Evolutionary conservation across 1,140 invertebrate species (phyloP).

Genomic region (Temnothorax curvispinosus): DNA sequence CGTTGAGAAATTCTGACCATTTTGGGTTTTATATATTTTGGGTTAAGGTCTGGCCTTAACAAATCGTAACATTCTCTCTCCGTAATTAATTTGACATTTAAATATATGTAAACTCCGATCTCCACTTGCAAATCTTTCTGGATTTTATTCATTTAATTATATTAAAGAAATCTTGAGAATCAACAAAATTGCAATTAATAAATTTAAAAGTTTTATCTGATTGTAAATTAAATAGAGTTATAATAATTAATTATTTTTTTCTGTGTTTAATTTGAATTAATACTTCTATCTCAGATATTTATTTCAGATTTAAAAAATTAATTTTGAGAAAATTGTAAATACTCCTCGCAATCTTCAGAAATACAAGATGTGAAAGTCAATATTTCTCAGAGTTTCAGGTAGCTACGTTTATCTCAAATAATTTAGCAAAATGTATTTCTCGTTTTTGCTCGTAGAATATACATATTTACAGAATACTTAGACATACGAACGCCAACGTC

Average conservation of each 20-base stretch:
- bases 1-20: constrained; percentile 1
- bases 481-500: background rate
- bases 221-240: background rate
- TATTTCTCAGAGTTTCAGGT: background rate
- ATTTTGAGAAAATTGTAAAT: background rate
- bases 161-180: background rate
- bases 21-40: background rate
- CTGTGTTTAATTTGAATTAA: background rate
- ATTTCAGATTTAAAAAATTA: background rate
- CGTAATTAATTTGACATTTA: background rate
- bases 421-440: background rate
- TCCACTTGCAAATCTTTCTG: background rate
- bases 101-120: background rate
- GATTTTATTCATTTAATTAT: background rate
- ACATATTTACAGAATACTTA: background rate
- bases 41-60: background rate
- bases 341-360: background rate
- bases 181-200: background rate
- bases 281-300: background rate
- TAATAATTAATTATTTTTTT: background rate
- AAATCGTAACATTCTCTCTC: background rate
- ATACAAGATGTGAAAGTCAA: background rate
- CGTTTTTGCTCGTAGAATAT: background rate
- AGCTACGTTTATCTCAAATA: background rate
- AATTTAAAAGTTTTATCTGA: background rate